Evolutionary conservation across 2,113 vertebrate genomes (phyloP), one percentile per base, ranked within the genome.

Genomic region (Telmatochromis bifrenatus): DNA sequence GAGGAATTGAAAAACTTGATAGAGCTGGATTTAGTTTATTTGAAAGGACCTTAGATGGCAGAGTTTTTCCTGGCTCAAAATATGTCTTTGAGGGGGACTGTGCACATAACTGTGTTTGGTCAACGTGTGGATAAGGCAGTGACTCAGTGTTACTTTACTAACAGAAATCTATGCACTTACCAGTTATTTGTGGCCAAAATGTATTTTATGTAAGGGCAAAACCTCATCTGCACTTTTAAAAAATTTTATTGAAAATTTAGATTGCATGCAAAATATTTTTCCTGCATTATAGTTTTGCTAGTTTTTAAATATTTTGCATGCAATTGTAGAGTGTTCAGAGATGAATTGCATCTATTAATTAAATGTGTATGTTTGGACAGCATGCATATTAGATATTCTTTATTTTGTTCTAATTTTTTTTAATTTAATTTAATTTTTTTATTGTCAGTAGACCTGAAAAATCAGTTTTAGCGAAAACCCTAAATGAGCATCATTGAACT

Each of bases 341-440:
- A 75, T 47, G 0, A 28, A 11, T 49, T 77, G 1, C 26, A 49
- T 51, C 26, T 77, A 8, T 77, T 49, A 77, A 77, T 28, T 31
- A 13, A 31, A 49, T 0, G 3, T 31, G 14, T 47, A 0, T 77
- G 7, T 77, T 77, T 77, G 1, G 26, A 8, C 15, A 77, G 70
- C 0, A 49, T 49, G 21, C 1, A 11, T 49, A 31, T 77, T 77
- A 49, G 23, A 7, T 8, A 28, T 19, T 12, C 42, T 77, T 77
- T 8, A 39, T 21, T 39, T 70, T 39, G 0, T 39, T 62, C 1
- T 62, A 11, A 33, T 28, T 58, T 26, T 1, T 1, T 2, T 0
- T 0, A 4, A 2, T 5, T 26, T 4, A 1, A 7, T 23, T 4
- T 1, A 1, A 1, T 37, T 68, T 6, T 75, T 49, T 77, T 49